A percentile compares a stretch with the other conserved stretches of the same genome.
phyloP scores from a whole-genome alignment of 2,888 invertebrate species.

The Oligia latruncula region DNA sequence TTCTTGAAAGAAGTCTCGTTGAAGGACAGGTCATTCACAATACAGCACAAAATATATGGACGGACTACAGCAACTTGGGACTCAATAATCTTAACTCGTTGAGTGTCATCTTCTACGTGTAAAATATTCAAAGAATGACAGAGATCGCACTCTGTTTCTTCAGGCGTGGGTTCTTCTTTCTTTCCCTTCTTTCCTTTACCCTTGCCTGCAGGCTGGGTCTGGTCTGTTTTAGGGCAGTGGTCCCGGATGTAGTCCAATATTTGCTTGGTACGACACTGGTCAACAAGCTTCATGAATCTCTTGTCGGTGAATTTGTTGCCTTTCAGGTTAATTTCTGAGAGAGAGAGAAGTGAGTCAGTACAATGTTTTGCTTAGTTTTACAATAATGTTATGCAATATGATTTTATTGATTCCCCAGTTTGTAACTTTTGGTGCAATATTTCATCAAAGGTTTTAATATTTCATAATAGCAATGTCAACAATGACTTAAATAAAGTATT shows the following conservation, averaged over 20 bases:
- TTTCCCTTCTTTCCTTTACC: constrained; percentile 84
- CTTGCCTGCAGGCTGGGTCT: constrained; percentile 73
- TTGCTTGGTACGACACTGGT: constrained; percentile 94
- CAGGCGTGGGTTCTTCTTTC: constrained; percentile 80
- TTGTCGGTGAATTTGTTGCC: constrained; percentile 94
- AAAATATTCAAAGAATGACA: constrained; percentile 84
- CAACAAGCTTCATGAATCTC: constrained; percentile 93
- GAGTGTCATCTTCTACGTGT: constrained; percentile 87
- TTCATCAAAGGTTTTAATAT: constrained; percentile 16
- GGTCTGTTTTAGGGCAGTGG: constrained; percentile 89
- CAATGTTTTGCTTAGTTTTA: background rate
- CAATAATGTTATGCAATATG: constrained; percentile 9
- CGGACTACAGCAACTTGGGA: constrained; percentile 91
- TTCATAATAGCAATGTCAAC: constrained; percentile 10
- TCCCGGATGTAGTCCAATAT: constrained; percentile 94
- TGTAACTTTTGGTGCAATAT: constrained; percentile 29
- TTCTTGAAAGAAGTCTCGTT: constrained; percentile 92
- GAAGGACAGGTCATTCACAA: constrained; percentile 92
- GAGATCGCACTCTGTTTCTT: constrained; percentile 76
- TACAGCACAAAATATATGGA: constrained; percentile 93
- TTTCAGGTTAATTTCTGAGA: constrained; percentile 92
- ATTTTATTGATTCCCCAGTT: background rate
- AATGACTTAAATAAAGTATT: background rate
- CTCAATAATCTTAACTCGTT: constrained; percentile 89
- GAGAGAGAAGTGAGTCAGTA: background rate